Percentiles rank a stretch among this genome's conserved stretches.
phyloP scores from a whole-genome alignment of 2,888 invertebrate species.

The Acanthosepion pharaonis region DNA sequence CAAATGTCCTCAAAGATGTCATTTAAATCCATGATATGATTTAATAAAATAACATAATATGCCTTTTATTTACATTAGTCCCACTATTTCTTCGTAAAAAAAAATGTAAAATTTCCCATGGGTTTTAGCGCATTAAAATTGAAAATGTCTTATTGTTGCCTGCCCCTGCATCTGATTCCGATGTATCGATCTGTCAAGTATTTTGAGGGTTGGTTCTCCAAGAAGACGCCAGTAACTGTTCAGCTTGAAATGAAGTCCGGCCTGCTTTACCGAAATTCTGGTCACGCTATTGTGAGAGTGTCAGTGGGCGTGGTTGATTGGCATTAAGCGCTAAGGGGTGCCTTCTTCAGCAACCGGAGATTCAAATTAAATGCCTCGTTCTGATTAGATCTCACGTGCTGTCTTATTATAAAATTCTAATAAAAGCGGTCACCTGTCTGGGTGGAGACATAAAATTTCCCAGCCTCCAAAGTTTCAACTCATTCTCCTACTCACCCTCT shows the following conservation, averaged over 20 bases:
- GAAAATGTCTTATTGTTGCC: not conserved
- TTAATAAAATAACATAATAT: no score
- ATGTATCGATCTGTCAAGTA: not conserved
- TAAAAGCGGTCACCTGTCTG: not conserved
- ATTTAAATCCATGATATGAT: no score
- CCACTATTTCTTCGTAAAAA: no score
- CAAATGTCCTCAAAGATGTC: no score
- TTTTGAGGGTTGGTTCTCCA: not conserved
- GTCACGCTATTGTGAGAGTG: constrained; percentile 17
- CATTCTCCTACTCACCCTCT: not conserved
- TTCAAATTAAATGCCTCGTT: constrained; percentile 4
- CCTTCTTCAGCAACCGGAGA: not conserved
- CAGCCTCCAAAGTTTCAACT: not conserved
- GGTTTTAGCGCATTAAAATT: not conserved
- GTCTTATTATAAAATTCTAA: constrained; percentile 5
- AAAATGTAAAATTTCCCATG: not conserved
- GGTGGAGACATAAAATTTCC: not conserved
- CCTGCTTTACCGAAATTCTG: not conserved
- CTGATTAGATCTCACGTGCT: constrained; percentile 33
- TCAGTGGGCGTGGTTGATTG: constrained; percentile 33
- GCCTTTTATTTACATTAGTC: no score
- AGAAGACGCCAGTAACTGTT: not conserved
- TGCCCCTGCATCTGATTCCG: not conserved
- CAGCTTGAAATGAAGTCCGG: not conserved
- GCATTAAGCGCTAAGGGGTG: not conserved